Evolutionary conservation across 2,113 vertebrate species (phyloP), one percentile per base, ranked within the genome.

Genomic region (Beaufortia kweichowensis): DNA sequence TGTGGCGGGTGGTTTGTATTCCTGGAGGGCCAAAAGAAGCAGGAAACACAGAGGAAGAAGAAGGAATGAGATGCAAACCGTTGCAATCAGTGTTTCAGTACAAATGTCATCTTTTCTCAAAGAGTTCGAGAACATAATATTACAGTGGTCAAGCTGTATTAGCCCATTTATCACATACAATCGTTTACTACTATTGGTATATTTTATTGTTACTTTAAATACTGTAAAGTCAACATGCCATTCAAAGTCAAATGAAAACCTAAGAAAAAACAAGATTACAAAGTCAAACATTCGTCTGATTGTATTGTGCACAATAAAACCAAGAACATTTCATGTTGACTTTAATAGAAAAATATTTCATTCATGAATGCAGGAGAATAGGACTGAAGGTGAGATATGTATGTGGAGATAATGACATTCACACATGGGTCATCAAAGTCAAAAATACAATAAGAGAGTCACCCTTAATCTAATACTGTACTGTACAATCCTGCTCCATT

Each of bases 1-100:
- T 11, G 95, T 95, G 76, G 95, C 95, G 41, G 96, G 95, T 77
- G 94, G 93, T 84, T 96, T 95, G 76, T 97, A 97, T 87, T 97
- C 95, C 95, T 96, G 86, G 35, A 85, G 83, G 77, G 83, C 72
- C 82, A 31, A 66, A n/a, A 68, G 50, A 66, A 78, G 53, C 33
- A 48, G 3, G 78, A 87, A 63, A 89, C 56, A 85, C 57, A 80
- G 60, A 80, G 41, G 80, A 82, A 82, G 82, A 72, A 79, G 80
- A 79, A 63, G 79, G 73, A 80, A 81, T 83, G 71, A 87, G 78
- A 21, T 10, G 73, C 70, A 85, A 71, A 85, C 77, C 70, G 72
- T 74, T 17, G 14, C 24, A 46, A 46, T 26, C 28, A 28, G 39
- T 66, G 64, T 39, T 28, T 24, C 64, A n/a, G 26, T 29, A 46